These are phyloP conservation scores for Tetramorium alpestre DNA, from an alignment of 1,140 invertebrate species.

Conservation along the genomic window DNA sequence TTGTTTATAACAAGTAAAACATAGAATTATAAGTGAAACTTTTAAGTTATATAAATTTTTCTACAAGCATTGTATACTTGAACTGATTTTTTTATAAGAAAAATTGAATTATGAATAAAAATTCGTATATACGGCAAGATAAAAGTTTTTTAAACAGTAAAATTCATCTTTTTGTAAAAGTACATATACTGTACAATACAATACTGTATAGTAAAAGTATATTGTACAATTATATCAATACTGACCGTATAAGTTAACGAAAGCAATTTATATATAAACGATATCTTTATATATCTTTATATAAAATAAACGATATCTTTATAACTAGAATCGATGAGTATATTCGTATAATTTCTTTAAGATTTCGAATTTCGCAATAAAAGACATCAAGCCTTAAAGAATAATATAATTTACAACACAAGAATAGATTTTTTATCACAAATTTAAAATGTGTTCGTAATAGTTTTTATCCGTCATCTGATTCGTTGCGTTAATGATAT, in stretches of 20 bases:
- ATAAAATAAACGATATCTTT: slow-evolving; percentile 24
- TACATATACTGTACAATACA: slow-evolving; percentile 4
- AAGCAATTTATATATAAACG: not conserved
- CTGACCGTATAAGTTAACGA: not conserved
- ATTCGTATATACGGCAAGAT: slow-evolving; percentile 33
- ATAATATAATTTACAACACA: slow-evolving; percentile 45
- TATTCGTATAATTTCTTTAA: slow-evolving; percentile 37
- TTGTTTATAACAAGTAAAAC: slow-evolving; percentile 11
- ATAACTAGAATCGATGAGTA: slow-evolving; percentile 37
- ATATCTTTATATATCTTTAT: not conserved
- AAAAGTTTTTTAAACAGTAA: slow-evolving; percentile 49
- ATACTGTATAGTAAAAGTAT: slow-evolving; percentile 24
- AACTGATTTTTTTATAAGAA: slow-evolving; percentile 37
- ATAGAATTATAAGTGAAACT: not conserved
- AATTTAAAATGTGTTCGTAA: slow-evolving; percentile 39
- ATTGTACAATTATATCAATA: not conserved
- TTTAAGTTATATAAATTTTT: slow-evolving; percentile 36
- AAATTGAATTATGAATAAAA: slow-evolving; percentile 38
- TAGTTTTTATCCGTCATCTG: slow-evolving; percentile 6
- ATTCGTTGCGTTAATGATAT: slow-evolving; percentile 71
- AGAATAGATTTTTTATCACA: slow-evolving; percentile 54
- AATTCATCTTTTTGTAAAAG: slow-evolving; percentile 49
- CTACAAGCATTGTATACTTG: not conserved
- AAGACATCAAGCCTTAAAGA: not conserved
- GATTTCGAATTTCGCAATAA: slow-evolving; percentile 41